Percentiles rank a stretch among this genome's conserved stretches.
Conservation (phyloP, 2,113 vertebrate species). For the Arizona elegans region DNA sequence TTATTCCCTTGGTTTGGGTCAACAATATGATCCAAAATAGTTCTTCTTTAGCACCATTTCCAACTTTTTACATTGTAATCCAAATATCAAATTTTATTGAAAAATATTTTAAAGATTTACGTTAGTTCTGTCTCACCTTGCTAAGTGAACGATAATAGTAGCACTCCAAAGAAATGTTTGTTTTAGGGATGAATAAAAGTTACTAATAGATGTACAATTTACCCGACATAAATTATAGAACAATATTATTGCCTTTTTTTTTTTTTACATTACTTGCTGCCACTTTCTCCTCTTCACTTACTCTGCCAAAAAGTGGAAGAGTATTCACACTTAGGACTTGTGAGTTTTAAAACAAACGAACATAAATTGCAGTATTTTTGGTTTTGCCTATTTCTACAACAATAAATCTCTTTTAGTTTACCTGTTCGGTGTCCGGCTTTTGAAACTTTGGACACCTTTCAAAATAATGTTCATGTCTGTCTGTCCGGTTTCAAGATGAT, state of each 20-base stretch:
- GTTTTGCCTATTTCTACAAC: not conserved
- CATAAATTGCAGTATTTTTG: not conserved
- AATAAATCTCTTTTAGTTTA: not conserved
- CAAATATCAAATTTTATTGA: constrained; percentile 54
- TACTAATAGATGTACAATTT: constrained; percentile 68
- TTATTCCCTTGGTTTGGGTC: not conserved
- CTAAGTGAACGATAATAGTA: constrained; percentile 62
- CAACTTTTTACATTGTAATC: constrained; percentile 15
- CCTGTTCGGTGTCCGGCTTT: not conserved
- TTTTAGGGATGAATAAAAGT: constrained; percentile 63
- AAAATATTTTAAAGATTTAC: constrained; percentile 53
- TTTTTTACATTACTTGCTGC: not conserved
- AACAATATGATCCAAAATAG: not conserved
- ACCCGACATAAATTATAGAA: constrained; percentile 54
- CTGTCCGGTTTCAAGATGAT: not conserved
- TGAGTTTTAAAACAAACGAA: not conserved
- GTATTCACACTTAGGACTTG: not conserved
- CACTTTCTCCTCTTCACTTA: not conserved
- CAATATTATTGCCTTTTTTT: constrained; percentile 21
- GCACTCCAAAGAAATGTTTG: constrained; percentile 63
- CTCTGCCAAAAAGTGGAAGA: not conserved
- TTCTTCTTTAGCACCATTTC: not conserved
- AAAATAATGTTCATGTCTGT: not conserved
- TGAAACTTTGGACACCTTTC: not conserved
- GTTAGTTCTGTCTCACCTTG: constrained; percentile 63